phyloP scores from a whole-genome alignment of 2,797 vertebrate species.

The Halcyon leucocephala region DNA sequence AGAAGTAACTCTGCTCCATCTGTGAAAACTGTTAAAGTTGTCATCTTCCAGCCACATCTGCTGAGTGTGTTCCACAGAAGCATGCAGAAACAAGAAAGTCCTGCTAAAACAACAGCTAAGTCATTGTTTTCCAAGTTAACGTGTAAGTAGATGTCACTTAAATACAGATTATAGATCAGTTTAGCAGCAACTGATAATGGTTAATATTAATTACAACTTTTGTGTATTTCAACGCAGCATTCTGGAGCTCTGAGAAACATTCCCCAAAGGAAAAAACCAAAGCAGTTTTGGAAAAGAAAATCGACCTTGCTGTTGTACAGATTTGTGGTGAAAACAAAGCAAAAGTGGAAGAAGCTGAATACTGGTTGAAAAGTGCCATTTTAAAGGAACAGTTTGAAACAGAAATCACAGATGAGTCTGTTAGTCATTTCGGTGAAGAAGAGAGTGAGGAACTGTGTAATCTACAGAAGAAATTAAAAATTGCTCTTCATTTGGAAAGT shows the following conservation, averaged over 20 bases:
- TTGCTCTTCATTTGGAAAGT: constrained; percentile 54
- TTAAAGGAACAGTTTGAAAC: constrained; percentile 70
- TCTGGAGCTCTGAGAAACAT: background rate
- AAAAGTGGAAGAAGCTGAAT: constrained; percentile 70
- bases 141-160: constrained; percentile 76
- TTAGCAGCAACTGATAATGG: background rate
- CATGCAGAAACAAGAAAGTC: constrained; percentile 80
- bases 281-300: constrained; percentile 59
- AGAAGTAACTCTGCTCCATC: constrained; percentile 39
- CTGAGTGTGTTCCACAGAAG: constrained; percentile 82
- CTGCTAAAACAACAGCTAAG: background rate
- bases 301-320: constrained; percentile 74
- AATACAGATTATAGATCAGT: background rate
- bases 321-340: constrained; percentile 82
- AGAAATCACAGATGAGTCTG: constrained; percentile 63
- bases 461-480: constrained; percentile 71
- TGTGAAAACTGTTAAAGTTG: constrained; percentile 83
- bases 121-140: background rate
- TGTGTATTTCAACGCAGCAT: constrained; percentile 47
- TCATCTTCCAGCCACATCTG: constrained; percentile 87
- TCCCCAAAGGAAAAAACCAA: background rate
- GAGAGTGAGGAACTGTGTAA: constrained; percentile 69
- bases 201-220: background rate
- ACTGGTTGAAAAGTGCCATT: constrained; percentile 75
- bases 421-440: constrained; percentile 71